These are phyloP conservation scores for Cololabis saira DNA, from an alignment of 2,113 vertebrate genomes.

Conservation along the genomic window DNA sequence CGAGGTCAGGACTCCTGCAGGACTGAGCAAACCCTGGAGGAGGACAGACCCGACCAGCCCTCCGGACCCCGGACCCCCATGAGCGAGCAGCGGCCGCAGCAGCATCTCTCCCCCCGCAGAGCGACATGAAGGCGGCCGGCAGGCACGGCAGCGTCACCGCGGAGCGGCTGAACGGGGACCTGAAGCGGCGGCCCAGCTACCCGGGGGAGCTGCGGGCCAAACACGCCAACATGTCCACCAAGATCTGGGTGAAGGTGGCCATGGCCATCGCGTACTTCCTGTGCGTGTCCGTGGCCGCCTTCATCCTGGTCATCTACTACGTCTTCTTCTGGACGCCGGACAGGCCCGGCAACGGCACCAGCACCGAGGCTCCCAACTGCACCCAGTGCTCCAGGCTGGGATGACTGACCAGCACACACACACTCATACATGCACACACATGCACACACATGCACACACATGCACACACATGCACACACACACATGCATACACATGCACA, in stretches of 20 bases:
- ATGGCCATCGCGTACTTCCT: constrained; percentile 87
- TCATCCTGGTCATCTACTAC: constrained; percentile 89
- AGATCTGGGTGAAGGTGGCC: constrained; percentile 88
- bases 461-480: constrained; percentile 25
- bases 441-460: constrained; percentile 48
- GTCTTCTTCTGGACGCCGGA: constrained; percentile 85
- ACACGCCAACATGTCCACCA: constrained; percentile 78
- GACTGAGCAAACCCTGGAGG: too few species aligned
- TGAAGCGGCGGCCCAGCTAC: constrained; percentile 81
- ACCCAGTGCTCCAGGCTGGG: constrained; percentile 39
- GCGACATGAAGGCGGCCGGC: constrained; percentile 72
- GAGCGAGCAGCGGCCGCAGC: constrained; percentile 32
- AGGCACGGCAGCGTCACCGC: constrained; percentile 40
- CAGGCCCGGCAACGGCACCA: constrained; percentile 27
- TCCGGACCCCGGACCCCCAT: constrained; percentile 59
- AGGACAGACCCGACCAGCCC: too few species aligned
- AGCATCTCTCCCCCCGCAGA: too few species aligned
- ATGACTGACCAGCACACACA: constrained; percentile 31
- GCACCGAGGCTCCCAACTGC: constrained; percentile 46
- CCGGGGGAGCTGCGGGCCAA: constrained; percentile 83
- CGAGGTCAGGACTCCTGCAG: constrained; percentile 6
- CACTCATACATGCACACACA: constrained; percentile 29
- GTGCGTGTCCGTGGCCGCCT: constrained; percentile 87
- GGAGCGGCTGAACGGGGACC: constrained; percentile 77
- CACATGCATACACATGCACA: constrained; percentile 31